Evolutionary conservation across 2,888 invertebrate genomes (phyloP).

Genomic region (Achlya flavicornis): DNA sequence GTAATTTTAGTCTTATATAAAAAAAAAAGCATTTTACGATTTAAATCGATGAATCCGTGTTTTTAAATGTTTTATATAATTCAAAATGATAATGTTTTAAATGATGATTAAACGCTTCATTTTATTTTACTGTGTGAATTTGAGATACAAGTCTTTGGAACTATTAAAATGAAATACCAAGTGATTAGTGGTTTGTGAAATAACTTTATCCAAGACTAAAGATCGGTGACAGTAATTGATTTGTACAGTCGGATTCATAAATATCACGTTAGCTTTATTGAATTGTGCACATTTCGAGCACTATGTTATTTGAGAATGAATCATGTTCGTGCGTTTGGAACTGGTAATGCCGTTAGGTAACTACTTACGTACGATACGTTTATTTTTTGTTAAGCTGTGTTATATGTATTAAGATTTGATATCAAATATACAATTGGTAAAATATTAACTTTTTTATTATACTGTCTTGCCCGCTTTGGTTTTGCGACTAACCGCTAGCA

Average conservation of each 20-base stretch:
- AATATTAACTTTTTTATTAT: slow-evolving; percentile 46
- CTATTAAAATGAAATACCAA: background rate
- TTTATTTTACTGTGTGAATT: background rate
- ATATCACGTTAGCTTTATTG: background rate
- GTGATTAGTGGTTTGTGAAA: too few relatives aligned
- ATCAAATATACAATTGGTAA: slow-evolving; percentile 81
- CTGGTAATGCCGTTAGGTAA: slow-evolving; percentile 8
- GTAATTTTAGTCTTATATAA: slow-evolving; percentile 3
- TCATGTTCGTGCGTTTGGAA: background rate
- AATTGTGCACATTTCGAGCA: slow-evolving; percentile 4
- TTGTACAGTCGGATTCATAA: background rate
- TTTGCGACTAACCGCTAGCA: too few relatives aligned
- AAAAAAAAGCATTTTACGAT: background rate
- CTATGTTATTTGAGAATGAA: slow-evolving; percentile 7
- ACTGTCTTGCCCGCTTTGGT: too few relatives aligned
- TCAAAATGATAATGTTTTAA: background rate
- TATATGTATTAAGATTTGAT: slow-evolving; percentile 80
- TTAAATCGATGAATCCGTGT: background rate
- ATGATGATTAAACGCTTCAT: background rate
- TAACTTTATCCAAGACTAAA: too few relatives aligned
- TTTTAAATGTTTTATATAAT: background rate
- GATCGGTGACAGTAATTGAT: background rate
- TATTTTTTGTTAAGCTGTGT: slow-evolving; percentile 72
- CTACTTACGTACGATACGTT: slow-evolving; percentile 17
- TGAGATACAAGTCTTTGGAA: background rate